Evolutionary conservation across 2,888 invertebrate species (phyloP), one percentile per base, ranked within the genome.

Genomic region (Aproaerema taeniolella): DNA sequence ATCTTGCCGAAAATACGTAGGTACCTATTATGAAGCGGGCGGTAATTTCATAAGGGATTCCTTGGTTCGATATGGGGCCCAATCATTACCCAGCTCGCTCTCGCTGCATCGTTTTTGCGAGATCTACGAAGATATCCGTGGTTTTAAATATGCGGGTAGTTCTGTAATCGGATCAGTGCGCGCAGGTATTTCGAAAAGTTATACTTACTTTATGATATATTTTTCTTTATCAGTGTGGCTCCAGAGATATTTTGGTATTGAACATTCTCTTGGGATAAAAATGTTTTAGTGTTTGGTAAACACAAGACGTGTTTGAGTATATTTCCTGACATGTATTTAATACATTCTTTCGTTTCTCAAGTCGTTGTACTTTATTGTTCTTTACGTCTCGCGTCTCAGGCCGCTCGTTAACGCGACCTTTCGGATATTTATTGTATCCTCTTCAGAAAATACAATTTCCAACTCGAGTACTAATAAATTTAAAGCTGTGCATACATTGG

Each of bases 351-450:
- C 58, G 60, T 70, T 58, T 76, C 71, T 58, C 64, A 72, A 76
- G 68, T 70, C 61, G 74, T 59, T 50, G 50, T 72, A 69, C 72
- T 81, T 81, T 81, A 81, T 82, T 81, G 80, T 80, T 77, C 77
- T 73, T 61, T 67, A 65, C 68, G 62, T 72, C 74, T 73, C 68
- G 75, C 73, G 62, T 59, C 59, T 63, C 65, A 67, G 68, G 64
- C 61, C 67, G 68, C 80, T 82, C 79, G 82, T 83, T 83, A 83
- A 82, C 81, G 77, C 81, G 78, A 81, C 81, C 80, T 82, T 79
- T 79, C 58, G 68, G 61, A 79, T 79, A 81, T 83, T 82, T 83
- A 83, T 83, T 74, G 77, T 82, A 81, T 82, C 82, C 82, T 81
- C 77, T 72, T 69, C 73, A 78, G 71, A 79, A 81, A 76, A 80